These are phyloP conservation scores for Eudyptes chrysolophus DNA, from an alignment of 2,113 vertebrate species.

Conservation along the genomic window DNA sequence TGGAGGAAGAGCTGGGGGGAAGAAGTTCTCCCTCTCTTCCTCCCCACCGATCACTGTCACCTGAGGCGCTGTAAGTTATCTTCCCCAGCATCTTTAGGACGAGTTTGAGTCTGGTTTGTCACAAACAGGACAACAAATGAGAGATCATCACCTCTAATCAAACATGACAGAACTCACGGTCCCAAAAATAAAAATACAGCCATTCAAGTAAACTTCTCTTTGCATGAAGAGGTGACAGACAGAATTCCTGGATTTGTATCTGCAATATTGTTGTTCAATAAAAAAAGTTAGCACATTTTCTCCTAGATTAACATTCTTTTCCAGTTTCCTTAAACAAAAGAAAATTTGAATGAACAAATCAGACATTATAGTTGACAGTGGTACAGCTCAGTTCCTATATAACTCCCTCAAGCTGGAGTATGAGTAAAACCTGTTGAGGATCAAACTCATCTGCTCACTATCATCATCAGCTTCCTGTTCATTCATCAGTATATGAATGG, in stretches of 20 bases:
- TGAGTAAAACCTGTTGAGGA: slow-evolving; percentile 40
- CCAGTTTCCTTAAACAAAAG: not conserved
- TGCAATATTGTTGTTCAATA: not conserved
- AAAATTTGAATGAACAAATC: not conserved
- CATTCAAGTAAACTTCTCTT: not conserved
- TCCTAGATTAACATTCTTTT: not conserved
- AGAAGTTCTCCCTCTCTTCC: not conserved
- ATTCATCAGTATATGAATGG: slow-evolving; percentile 55
- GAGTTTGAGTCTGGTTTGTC: not conserved
- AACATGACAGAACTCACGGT: not conserved
- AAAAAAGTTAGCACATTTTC: not conserved
- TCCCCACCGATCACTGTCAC: not conserved
- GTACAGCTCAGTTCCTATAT: not conserved
- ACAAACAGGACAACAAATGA: not conserved
- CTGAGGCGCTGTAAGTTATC: not conserved
- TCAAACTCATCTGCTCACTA: slow-evolving; percentile 65
- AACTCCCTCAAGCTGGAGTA: not conserved
- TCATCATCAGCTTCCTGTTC: slow-evolving; percentile 61
- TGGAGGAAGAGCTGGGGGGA: not conserved
- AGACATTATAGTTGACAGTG: not conserved
- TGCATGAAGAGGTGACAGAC: not conserved
- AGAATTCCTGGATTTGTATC: not conserved
- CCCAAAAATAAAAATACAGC: not conserved
- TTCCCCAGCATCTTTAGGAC: not conserved
- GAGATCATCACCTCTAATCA: not conserved